phyloP scores from a whole-genome alignment of 2,888 invertebrate species.

The Lutraria lutraria region DNA sequence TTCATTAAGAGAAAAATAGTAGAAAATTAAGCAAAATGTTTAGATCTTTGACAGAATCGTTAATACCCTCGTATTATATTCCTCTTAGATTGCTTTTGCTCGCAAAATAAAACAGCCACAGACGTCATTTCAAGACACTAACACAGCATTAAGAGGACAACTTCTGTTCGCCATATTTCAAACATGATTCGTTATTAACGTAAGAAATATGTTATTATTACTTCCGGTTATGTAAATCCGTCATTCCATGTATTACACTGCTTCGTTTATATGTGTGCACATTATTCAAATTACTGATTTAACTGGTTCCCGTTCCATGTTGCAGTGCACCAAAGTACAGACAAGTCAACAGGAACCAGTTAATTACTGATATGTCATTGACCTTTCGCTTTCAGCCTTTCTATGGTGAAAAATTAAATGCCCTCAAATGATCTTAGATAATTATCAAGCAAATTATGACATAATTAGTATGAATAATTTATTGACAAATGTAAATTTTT shows the following conservation, averaged over 20 bases:
- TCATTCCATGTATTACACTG: neutral
- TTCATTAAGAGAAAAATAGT: slow-evolving; percentile 8
- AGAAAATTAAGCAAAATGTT: slow-evolving; percentile 19
- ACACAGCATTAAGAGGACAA: neutral
- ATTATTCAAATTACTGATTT: neutral
- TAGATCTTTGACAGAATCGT: slow-evolving; percentile 14
- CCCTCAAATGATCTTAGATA: no score
- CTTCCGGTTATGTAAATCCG: neutral
- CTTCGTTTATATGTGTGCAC: neutral
- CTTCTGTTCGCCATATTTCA: slow-evolving; percentile 7
- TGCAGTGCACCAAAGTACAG: no score
- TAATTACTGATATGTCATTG: no score
- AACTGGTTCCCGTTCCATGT: no score
- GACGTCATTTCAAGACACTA: neutral
- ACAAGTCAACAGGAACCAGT: no score
- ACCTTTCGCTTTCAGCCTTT: no score
- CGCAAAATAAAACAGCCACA: neutral
- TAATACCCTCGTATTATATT: neutral
- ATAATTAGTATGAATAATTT: no score
- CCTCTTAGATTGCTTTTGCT: neutral
- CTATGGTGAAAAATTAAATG: no score
- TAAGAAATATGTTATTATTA: slow-evolving; percentile 1
- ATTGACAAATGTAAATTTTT: no score
- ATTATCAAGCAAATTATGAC: no score
- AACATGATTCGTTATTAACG: neutral